Conservation (phyloP, 2,797 vertebrate genomes). For the Macrochelys suwanniensis region DNA sequence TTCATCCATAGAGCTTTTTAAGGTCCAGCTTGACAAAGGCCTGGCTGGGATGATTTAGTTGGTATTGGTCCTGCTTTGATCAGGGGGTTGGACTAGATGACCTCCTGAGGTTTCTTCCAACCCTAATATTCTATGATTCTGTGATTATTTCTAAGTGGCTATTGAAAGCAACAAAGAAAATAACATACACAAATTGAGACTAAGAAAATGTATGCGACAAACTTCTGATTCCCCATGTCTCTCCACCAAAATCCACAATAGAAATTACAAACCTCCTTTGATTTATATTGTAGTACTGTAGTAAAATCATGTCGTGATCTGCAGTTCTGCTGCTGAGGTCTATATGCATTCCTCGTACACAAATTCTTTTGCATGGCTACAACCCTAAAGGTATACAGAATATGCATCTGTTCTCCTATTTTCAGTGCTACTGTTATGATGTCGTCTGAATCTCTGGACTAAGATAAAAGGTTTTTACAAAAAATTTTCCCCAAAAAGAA, state of each 20-base stretch:
- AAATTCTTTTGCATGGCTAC: neutral
- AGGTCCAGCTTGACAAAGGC: too few species aligned
- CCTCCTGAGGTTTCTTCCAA: too few species aligned
- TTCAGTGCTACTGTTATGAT: rapidly evolving
- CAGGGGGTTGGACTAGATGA: too few species aligned
- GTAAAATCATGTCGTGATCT: neutral
- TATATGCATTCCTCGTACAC: neutral
- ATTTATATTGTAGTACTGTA: neutral
- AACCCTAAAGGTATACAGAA: neutral
- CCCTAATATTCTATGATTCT: too few species aligned
- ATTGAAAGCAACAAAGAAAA: neutral
- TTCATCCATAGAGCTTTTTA: too few species aligned
- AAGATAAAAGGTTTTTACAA: neutral
- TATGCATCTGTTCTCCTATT: neutral
- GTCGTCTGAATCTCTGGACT: neutral
- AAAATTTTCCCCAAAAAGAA: neutral
- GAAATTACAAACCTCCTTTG: neutral
- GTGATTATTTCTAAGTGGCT: neutral
- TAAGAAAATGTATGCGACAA: neutral
- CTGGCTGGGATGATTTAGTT: too few species aligned
- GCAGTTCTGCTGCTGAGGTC: neutral
- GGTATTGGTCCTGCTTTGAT: too few species aligned
- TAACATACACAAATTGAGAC: neutral
- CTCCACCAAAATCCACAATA: neutral
- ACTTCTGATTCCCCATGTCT: neutral